Percentiles rank a stretch among this genome's conserved stretches.
phyloP scores from a whole-genome alignment of 35 echinoderm and acorn worm genomes.

The Nesometra sesokonis region DNA sequence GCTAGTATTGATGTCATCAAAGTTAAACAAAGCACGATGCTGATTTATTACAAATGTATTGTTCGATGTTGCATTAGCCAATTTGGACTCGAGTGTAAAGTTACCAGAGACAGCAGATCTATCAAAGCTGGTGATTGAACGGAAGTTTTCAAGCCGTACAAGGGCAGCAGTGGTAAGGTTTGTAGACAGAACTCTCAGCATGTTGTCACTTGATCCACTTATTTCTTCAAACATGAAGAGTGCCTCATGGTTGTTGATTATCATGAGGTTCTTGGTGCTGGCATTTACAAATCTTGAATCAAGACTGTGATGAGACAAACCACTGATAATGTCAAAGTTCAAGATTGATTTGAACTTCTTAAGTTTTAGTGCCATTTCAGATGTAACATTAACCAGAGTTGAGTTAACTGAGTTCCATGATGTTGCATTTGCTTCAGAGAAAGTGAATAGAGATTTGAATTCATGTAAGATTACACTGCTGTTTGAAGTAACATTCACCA shows the following conservation, averaged over 20 bases:
- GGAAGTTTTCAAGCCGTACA: background rate
- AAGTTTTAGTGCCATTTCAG: background rate
- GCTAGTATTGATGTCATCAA: background rate
- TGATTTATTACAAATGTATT: background rate
- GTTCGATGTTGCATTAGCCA: background rate
- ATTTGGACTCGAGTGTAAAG: background rate
- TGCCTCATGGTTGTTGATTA: background rate
- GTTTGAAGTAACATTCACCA: slow-evolving; percentile 17
- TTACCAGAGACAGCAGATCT: background rate
- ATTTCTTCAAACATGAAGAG: background rate
- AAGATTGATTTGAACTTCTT: background rate
- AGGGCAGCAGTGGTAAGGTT: background rate
- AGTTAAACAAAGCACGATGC: background rate
- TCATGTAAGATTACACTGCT: slow-evolving; percentile 14
- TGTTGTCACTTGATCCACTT: background rate
- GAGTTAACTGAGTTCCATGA: background rate
- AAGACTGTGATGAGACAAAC: background rate
- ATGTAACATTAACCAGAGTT: background rate
- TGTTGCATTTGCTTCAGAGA: slow-evolving; percentile 6
- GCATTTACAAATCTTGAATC: background rate
- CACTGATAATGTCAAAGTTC: background rate
- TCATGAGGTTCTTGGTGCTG: background rate
- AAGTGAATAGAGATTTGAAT: slow-evolving; percentile 2
- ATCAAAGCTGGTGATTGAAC: background rate
- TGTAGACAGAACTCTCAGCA: background rate